Conservation (phyloP, 1,140 invertebrate genomes). For the Trissolcus basalis region DNA sequence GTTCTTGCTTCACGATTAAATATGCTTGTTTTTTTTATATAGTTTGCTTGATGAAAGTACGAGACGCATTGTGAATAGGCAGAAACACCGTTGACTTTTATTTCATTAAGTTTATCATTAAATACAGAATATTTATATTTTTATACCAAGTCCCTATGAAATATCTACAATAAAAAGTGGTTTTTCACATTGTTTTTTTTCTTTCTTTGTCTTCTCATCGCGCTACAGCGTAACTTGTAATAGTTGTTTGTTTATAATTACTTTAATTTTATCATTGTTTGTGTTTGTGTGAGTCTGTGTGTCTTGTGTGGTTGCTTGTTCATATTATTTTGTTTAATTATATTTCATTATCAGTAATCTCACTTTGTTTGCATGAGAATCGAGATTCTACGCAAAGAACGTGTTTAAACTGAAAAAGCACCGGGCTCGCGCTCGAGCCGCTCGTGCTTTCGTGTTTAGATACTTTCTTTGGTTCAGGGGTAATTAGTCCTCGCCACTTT, state of each 20-base stretch:
- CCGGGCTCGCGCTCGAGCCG: conserved; percentile 33
- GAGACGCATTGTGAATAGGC: conserved; percentile 71
- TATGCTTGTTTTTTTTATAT: conserved; percentile 28
- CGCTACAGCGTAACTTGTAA: conserved; percentile 66
- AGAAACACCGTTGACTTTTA: conserved; percentile 75
- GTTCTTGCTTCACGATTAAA: conserved; percentile 23
- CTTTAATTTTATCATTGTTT: conserved; percentile 33
- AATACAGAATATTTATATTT: conserved; percentile 69
- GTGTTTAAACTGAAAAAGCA: conserved; percentile 30
- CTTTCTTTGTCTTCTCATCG: conserved; percentile 60
- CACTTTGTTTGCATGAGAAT: conserved; percentile 71
- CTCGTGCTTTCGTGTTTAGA: conserved; percentile 34
- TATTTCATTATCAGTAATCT: conserved; percentile 69
- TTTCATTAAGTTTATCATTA: conserved; percentile 70
- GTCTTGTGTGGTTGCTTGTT: conserved; percentile 17
- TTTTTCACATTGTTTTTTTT: conserved; percentile 38
- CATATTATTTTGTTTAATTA: conserved; percentile 22
- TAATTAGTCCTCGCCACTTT: conserved; percentile 46
- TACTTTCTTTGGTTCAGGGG: conserved; percentile 30
- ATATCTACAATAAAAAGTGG: conserved; percentile 76
- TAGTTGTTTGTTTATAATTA: conserved; percentile 37
- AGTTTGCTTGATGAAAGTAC: conserved; percentile 59
- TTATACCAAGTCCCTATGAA: conserved; percentile 71
- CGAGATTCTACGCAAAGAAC: conserved; percentile 53
- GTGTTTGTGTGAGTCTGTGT: conserved; percentile 48